phyloP scores from a whole-genome alignment of 2,113 vertebrate genomes.

The Halichoerus grypus region DNA sequence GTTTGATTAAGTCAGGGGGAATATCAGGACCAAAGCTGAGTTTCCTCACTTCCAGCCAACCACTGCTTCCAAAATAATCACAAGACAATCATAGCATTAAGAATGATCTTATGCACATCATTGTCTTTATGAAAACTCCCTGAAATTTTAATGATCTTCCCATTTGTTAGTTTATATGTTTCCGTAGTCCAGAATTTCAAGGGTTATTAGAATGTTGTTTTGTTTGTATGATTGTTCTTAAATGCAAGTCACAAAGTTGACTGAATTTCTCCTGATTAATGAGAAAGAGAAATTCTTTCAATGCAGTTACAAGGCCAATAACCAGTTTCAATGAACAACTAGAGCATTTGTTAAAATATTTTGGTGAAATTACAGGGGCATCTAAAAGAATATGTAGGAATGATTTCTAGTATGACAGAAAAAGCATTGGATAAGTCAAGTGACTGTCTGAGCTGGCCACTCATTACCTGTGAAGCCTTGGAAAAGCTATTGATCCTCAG shows the following conservation, averaged over 20 bases:
- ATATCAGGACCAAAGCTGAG: background rate
- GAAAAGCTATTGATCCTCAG: background rate
- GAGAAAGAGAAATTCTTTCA: conserved; percentile 18
- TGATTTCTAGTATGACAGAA: background rate
- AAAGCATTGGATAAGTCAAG: background rate
- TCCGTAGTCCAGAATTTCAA: background rate
- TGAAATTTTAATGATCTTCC: background rate
- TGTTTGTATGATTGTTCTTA: conserved; percentile 29
- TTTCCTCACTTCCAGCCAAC: background rate
- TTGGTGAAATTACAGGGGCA: conserved; percentile 59
- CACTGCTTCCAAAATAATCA: background rate
- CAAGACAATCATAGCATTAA: background rate
- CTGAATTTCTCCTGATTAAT: conserved; percentile 71
- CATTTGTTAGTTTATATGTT: background rate
- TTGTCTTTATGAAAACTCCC: background rate
- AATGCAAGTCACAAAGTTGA: background rate
- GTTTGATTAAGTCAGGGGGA: background rate
- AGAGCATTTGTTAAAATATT: conserved; percentile 54
- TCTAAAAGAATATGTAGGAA: conserved; percentile 40
- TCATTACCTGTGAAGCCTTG: background rate
- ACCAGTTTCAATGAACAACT: conserved; percentile 41
- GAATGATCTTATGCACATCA: background rate
- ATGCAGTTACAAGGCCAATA: conserved; percentile 33
- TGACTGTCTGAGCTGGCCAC: background rate
- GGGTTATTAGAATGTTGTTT: background rate